Conservation (phyloP, 2,797 vertebrate species). For the Fundulus diaphanus region DNA sequence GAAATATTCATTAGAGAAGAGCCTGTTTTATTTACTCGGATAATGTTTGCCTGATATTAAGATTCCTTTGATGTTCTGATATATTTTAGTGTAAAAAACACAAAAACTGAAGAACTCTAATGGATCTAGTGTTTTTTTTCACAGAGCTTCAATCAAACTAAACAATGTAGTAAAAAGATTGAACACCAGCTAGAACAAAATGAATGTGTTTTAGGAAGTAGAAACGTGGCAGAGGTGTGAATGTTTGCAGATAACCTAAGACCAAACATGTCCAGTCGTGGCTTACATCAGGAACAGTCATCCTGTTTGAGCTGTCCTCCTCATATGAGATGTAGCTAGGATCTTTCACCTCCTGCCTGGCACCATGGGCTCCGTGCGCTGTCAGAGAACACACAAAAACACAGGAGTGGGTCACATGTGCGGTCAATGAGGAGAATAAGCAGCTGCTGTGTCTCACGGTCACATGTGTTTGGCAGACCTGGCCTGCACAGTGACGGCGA, state of each 20-base stretch:
- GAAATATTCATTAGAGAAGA: not conserved
- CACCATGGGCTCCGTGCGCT: not conserved
- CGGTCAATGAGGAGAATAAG: too few species aligned
- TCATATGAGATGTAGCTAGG: slow-evolving; percentile 29
- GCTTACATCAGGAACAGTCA: not conserved
- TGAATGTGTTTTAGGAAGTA: too few species aligned
- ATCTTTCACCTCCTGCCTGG: not conserved
- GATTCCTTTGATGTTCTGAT: too few species aligned
- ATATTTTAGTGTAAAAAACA: not conserved
- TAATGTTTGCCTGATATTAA: too few species aligned
- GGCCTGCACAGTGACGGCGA: too few species aligned
- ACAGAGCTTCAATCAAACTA: not conserved
- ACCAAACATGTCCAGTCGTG: too few species aligned
- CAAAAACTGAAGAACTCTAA: too few species aligned
- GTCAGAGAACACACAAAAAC: slow-evolving; percentile 1
- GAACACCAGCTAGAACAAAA: too few species aligned
- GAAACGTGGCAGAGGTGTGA: not conserved
- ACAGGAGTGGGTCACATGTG: not conserved
- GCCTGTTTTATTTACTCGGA: not conserved
- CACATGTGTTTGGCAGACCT: too few species aligned
- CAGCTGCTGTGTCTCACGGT: too few species aligned
- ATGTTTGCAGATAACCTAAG: not conserved
- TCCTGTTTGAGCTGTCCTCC: slow-evolving; percentile 2
- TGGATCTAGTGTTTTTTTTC: not conserved
- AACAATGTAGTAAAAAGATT: not conserved